These are phyloP conservation scores for Apodemia mormo DNA, from an alignment of 2,888 invertebrate genomes.

Conservation along the genomic window DNA sequence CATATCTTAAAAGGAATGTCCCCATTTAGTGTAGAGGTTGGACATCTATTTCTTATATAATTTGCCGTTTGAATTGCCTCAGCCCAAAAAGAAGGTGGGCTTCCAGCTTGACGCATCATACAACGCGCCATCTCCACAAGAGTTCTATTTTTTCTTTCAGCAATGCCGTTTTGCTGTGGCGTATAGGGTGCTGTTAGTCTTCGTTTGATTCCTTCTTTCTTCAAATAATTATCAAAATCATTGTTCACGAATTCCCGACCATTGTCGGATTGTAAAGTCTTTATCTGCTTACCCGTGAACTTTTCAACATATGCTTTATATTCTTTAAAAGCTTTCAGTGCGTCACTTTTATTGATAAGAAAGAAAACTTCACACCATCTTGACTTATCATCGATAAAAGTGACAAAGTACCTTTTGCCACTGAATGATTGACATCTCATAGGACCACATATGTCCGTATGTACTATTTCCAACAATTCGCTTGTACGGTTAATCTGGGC, in stretches of 20 bases:
- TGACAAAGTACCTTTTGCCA: constrained; percentile 31
- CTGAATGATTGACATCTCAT: constrained; percentile 26
- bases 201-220: constrained; percentile 23
- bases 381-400: constrained; percentile 33
- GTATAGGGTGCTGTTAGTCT: constrained; percentile 19
- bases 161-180: constrained; percentile 19
- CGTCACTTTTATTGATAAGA: constrained; percentile 28
- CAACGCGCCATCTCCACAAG: constrained; percentile 30
- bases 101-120: constrained; percentile 32
- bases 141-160: constrained; percentile 25
- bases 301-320: constrained; percentile 30
- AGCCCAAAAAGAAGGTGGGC: constrained; percentile 27
- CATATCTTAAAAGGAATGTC: constrained; percentile 31
- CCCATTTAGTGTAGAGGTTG: constrained; percentile 24
- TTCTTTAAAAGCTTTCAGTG: constrained; percentile 26
- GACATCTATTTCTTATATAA: constrained; percentile 26
- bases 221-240: constrained; percentile 23
- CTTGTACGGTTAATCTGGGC: neutral
- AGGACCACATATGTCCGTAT: constrained; percentile 32
- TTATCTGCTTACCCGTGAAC: constrained; percentile 25
- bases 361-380: constrained; percentile 32
- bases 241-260: constrained; percentile 27
- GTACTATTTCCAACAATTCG: constrained; percentile 18
- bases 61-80: constrained; percentile 28
- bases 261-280: constrained; percentile 30